A percentile compares a stretch with the other conserved stretches of the same genome.
Evolutionary conservation across 2,113 vertebrate species (phyloP).

Genomic region (Regulus satrapa): DNA sequence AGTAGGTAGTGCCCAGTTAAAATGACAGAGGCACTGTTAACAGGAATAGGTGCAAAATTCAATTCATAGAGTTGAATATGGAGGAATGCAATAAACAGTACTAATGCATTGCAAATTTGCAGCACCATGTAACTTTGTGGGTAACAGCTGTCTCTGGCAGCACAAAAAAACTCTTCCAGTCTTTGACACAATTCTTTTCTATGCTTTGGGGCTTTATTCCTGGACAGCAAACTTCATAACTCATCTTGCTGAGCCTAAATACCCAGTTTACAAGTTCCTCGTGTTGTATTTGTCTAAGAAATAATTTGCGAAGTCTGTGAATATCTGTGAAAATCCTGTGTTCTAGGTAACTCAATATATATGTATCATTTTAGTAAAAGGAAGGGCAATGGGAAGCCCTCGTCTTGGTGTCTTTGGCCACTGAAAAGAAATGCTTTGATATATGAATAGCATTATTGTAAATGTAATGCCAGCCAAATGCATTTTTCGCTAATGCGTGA

Average conservation of each 20-base stretch:
- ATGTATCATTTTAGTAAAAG: not conserved
- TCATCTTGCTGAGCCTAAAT: not conserved
- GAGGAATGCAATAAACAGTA: not conserved
- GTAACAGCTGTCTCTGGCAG: not conserved
- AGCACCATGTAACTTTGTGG: not conserved
- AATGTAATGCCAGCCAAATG: not conserved
- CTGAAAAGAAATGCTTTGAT: conserved; percentile 3
- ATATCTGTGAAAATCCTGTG: not conserved
- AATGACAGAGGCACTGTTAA: not conserved
- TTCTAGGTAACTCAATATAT: not conserved
- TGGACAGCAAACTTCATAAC: not conserved
- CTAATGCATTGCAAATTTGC: not conserved
- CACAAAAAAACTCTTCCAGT: not conserved
- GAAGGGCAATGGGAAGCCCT: not conserved
- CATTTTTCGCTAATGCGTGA: not conserved
- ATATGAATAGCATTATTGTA: not conserved
- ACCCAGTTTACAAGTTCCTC: not conserved
- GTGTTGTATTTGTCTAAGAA: not conserved
- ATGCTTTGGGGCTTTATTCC: not conserved
- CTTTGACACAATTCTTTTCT: not conserved
- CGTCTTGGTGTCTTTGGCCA: not conserved
- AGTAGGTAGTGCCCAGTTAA: not conserved
- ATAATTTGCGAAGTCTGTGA: not conserved
- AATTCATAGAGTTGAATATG: not conserved
- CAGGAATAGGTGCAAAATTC: not conserved